Evolutionary conservation across 2,888 invertebrate species (phyloP), one percentile per base, ranked within the genome.

Genomic region (Polyommatus iphigenia): DNA sequence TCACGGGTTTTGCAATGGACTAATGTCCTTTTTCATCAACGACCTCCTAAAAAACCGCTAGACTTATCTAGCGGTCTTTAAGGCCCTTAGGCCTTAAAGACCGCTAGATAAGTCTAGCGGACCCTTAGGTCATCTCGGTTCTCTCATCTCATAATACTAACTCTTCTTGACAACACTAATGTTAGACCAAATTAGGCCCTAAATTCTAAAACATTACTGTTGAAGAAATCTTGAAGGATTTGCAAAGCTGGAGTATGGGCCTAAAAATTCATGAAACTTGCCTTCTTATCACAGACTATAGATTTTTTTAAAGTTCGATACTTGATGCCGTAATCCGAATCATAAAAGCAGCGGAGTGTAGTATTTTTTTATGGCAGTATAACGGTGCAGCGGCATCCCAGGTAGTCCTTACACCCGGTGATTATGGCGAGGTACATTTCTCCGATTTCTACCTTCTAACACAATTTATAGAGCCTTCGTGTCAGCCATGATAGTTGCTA

Each of bases 361-460:
- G 36, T 80, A 46, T 76, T 80, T 82, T 81, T 78, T 71, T 77
- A 32, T 73, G 32, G 77, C 80, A 78, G 78, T 77, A 78, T 83
- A 84, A 82, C 81, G 81, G 80, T 82, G 81, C 54, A 79, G 80
- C 57, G 77, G 79, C 77, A 78, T 76, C 76, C 78, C 54, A 54
- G 84, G 84, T 83, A 87, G 83, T 85, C 82, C 80, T 80, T 84
- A 84, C 83, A 84, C 76, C 79, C 79, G 77, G 80, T 80, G 80
- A 80, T 80, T 59, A 76, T 62, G 81, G 76, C 78, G 57, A 77
- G 72, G 73, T 50, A 71, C 76, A 32, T 57, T 59, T 54, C 78
- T 72, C 57, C 72, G 57, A 77, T 41, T 57, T 72, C 72, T 41
- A n/a, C 8, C 41, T 13, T 72, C 72, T 15, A 71, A 24, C 72